Percentiles rank a stretch among this genome's conserved stretches.
Conservation (phyloP, 2,797 vertebrate species). For the Siniperca obscura region DNA sequence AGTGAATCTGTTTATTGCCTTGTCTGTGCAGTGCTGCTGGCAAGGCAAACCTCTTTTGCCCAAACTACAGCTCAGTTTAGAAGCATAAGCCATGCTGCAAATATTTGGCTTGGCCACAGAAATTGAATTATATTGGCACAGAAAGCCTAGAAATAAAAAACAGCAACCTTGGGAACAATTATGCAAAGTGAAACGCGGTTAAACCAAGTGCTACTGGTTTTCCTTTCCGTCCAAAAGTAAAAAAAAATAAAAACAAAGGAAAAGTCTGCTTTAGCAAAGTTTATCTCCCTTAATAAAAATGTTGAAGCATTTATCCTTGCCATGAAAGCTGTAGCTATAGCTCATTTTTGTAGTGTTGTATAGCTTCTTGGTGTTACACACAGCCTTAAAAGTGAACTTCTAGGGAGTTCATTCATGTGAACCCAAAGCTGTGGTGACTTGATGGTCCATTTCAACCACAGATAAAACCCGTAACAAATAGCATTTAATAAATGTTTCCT, state of each 20-base stretch:
- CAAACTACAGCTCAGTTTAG: slow-evolving; percentile 83
- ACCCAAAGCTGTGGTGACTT: slow-evolving; percentile 66
- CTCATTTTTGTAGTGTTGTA: slow-evolving; percentile 62
- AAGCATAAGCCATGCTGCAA: slow-evolving; percentile 83
- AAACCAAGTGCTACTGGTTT: slow-evolving; percentile 86
- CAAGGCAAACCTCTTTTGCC: slow-evolving; percentile 58
- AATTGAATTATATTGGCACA: slow-evolving; percentile 86
- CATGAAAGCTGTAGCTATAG: slow-evolving; percentile 59
- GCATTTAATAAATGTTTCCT: slow-evolving; percentile 56
- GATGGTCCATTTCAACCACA: slow-evolving; percentile 72
- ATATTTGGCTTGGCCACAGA: slow-evolving; percentile 86
- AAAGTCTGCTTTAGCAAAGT: slow-evolving; percentile 72
- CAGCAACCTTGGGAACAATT: slow-evolving; percentile 86
- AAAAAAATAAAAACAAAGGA: slow-evolving; percentile 51
- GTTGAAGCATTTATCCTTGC: slow-evolving; percentile 69
- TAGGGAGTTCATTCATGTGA: slow-evolving; percentile 63
- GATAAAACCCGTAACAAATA: slow-evolving; percentile 62
- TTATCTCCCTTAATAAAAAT: slow-evolving; percentile 81
- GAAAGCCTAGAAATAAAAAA: slow-evolving; percentile 82
- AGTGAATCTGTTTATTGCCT: slow-evolving; percentile 67
- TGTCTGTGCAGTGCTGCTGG: slow-evolving; percentile 63
- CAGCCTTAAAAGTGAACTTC: slow-evolving; percentile 50
- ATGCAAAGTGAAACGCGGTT: slow-evolving; percentile 84
- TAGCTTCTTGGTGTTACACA: slow-evolving; percentile 67
- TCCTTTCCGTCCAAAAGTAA: slow-evolving; percentile 74